Evolutionary conservation across 2,113 vertebrate species (phyloP).

Genomic region (Esox niger): DNA sequence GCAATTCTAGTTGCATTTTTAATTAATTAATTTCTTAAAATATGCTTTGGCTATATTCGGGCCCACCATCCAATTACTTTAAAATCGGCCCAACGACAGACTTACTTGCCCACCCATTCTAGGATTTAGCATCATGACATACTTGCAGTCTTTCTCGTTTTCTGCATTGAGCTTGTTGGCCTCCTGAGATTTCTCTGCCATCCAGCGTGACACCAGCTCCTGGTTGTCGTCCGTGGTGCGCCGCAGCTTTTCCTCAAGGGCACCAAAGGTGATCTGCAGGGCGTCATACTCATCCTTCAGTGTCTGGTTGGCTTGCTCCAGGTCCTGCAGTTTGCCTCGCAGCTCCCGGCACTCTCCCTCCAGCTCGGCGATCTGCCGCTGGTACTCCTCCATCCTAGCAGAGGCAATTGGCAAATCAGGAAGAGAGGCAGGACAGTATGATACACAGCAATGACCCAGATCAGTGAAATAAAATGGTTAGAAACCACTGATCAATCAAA

Average conservation of each 20-base stretch:
- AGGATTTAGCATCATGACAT: background rate
- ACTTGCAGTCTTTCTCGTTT: constrained; percentile 97
- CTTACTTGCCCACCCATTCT: no score
- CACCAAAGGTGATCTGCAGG: constrained; percentile 95
- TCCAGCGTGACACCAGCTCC: constrained; percentile 95
- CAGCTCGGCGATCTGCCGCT: constrained; percentile 82
- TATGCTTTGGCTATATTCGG: no score
- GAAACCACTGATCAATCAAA: background rate
- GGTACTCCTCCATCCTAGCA: constrained; percentile 84
- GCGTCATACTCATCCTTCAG: constrained; percentile 97
- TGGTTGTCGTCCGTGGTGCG: constrained; percentile 95
- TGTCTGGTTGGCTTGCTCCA: constrained; percentile 92
- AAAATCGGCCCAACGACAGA: no score
- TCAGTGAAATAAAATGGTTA: background rate
- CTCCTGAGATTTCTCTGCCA: constrained; percentile 98
- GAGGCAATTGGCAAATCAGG: no score
- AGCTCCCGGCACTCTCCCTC: constrained; percentile 88
- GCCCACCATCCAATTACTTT: no score
- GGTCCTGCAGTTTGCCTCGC: constrained; percentile 82
- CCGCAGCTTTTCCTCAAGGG: constrained; percentile 93
- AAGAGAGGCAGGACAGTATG: background rate
- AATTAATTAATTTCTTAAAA: no score
- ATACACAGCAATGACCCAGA: no score
- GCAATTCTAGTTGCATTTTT: no score
- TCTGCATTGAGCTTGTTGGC: constrained; percentile 94